phyloP scores from a whole-genome alignment of 2,888 invertebrate species.

The Lordiphosa andalusiaca region DNA sequence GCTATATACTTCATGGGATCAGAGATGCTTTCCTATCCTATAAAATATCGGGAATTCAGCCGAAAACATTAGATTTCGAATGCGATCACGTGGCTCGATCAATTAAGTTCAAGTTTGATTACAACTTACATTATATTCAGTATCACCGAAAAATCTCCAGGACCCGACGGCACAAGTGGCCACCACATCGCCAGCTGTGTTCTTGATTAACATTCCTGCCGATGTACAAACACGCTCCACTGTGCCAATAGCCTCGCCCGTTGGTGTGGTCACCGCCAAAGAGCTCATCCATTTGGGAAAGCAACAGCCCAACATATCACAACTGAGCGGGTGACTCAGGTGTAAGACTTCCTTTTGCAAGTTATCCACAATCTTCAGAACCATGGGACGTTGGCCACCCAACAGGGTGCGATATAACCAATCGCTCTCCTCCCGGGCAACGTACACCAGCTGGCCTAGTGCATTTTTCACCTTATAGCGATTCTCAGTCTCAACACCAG shows the following conservation, averaged over 20 bases:
- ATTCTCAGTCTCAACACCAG: constrained; percentile 91
- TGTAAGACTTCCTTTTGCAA: constrained; percentile 90
- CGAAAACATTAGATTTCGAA: too few relatives aligned
- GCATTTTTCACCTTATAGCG: constrained; percentile 90
- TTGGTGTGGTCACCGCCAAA: constrained; percentile 87
- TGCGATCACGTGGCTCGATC: too few relatives aligned
- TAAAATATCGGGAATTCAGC: too few relatives aligned
- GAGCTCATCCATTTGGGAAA: constrained; percentile 90
- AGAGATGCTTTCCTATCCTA: too few relatives aligned
- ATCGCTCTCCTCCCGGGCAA: constrained; percentile 89
- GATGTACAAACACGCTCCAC: constrained; percentile 87
- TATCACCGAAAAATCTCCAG: constrained; percentile 88
- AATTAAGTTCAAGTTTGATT: too few relatives aligned
- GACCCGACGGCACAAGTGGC: constrained; percentile 88
- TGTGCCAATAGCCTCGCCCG: constrained; percentile 85
- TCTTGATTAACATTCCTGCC: constrained; percentile 86
- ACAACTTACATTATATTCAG: constrained; percentile 86
- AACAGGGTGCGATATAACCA: constrained; percentile 90
- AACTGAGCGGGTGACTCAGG: constrained; percentile 88
- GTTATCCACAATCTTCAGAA: constrained; percentile 90
- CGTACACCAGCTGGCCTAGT: constrained; percentile 87
- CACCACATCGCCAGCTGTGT: constrained; percentile 86
- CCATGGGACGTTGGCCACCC: constrained; percentile 89
- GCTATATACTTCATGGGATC: too few relatives aligned
- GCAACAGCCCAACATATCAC: constrained; percentile 85